These are phyloP conservation scores for Halocynthia roretzi DNA, from an alignment of 23 tunicate species.

Conservation along the genomic window DNA sequence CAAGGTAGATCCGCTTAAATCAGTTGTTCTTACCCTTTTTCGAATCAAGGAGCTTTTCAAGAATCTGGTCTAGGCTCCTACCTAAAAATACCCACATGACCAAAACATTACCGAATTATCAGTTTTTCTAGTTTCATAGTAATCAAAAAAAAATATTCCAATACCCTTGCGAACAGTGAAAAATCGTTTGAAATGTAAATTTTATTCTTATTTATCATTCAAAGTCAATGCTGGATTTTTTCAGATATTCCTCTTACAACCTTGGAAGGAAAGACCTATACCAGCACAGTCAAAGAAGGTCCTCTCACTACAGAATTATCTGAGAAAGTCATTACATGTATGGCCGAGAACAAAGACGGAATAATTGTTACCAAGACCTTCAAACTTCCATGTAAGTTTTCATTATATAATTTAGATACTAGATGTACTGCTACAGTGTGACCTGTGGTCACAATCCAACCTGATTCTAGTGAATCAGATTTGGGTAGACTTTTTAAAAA, in stretches of 20 bases:
- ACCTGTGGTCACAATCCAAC: too few relatives aligned
- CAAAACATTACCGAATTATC: too few relatives aligned
- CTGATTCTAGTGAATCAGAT: too few relatives aligned
- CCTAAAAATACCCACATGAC: too few relatives aligned
- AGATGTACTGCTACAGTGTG: too few relatives aligned
- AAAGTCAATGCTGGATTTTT: background rate
- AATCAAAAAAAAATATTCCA: background rate
- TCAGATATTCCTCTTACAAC: slow-evolving; percentile 1
- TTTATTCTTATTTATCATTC: background rate
- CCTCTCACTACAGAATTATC: slow-evolving; percentile 40
- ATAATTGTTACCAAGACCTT: slow-evolving; percentile 17
- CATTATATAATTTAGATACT: background rate
- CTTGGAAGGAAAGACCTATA: slow-evolving; percentile 5
- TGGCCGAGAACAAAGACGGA: slow-evolving; percentile 6
- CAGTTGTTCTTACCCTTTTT: too few relatives aligned
- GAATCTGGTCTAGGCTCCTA: too few relatives aligned
- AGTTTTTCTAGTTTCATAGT: background rate
- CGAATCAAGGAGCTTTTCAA: too few relatives aligned
- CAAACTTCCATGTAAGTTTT: slow-evolving; percentile 50
- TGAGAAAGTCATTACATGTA: slow-evolving; percentile 33
- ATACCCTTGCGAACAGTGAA: slow-evolving; percentile 1
- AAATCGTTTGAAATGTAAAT: background rate
- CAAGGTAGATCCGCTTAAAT: too few relatives aligned
- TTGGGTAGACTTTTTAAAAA: too few relatives aligned
- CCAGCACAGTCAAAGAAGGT: slow-evolving; percentile 34